These are phyloP conservation scores for Hypotaenidia philippensis DNA, from an alignment of 2,797 vertebrate species.

Conservation along the genomic window DNA sequence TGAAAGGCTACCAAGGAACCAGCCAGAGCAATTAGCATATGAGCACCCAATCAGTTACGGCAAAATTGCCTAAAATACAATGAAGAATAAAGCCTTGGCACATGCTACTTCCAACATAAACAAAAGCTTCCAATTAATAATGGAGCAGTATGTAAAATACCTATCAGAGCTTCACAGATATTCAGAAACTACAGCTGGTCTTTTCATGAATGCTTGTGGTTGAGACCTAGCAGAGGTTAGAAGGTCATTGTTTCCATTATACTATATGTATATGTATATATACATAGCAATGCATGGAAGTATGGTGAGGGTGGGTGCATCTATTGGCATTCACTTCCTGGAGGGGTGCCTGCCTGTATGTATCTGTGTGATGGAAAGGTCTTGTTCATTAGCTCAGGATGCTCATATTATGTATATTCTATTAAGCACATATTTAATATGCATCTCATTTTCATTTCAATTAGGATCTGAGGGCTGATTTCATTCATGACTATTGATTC, in stretches of 20 bases:
- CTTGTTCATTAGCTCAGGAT: conserved; percentile 31
- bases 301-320: not conserved
- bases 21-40: not conserved
- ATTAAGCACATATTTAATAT: conserved; percentile 50
- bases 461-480: conserved; percentile 35
- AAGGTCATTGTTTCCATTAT: not conserved
- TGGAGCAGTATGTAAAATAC: not conserved
- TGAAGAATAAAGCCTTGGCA: not conserved
- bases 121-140: conserved; percentile 1
- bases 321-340: not conserved
- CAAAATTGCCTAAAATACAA: not conserved
- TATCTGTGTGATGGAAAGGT: not conserved
- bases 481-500: conserved; percentile 54
- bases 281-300: not conserved
- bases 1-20: not conserved
- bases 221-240: not conserved
- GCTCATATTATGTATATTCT: conserved; percentile 25
- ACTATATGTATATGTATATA: not conserved
- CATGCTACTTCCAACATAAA: not conserved
- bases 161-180: not conserved
- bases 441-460: conserved; percentile 61
- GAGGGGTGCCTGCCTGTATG: not conserved
- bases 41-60: not conserved
- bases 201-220: not conserved
- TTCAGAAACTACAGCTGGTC: conserved; percentile 24